These are phyloP conservation scores for Micrastur ruficollis DNA, from an alignment of 2,797 vertebrate species.

Conservation along the genomic window DNA sequence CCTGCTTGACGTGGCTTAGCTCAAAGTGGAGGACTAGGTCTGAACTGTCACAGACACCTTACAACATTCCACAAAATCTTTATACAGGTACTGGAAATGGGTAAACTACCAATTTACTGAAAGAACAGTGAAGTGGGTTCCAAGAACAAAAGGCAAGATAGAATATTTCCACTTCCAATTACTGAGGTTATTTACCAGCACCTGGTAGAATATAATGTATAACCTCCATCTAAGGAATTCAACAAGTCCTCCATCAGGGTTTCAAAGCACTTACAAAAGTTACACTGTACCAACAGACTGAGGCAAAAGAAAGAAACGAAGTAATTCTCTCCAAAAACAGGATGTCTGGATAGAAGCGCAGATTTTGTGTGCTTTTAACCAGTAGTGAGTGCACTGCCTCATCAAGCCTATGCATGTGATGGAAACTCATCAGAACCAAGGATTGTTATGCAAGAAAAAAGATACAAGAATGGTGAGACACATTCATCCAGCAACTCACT, in stretches of 20 bases:
- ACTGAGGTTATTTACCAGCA: neutral
- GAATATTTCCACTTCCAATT: neutral
- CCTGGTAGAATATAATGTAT: neutral
- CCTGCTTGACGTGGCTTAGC: neutral
- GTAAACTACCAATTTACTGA: neutral
- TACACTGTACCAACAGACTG: neutral
- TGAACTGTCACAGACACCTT: neutral
- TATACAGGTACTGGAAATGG: neutral
- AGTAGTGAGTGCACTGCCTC: neutral
- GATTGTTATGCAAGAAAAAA: constrained; percentile 39
- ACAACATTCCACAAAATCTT: neutral
- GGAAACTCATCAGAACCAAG: constrained; percentile 38
- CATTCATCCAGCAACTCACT: constrained; percentile 29
- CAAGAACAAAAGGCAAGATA: neutral
- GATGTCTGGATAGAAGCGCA: neutral
- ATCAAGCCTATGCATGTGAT: constrained; percentile 20
- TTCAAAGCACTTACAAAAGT: neutral
- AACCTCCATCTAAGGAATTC: neutral
- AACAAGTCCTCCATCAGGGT: neutral
- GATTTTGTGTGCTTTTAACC: constrained; percentile 41
- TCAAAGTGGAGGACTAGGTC: neutral
- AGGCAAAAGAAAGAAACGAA: neutral
- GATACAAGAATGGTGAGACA: neutral
- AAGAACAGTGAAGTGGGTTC: neutral
- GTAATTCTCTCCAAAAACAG: neutral